Base-by-base conservation (phyloP, 2,888 invertebrate species). In the Tetanocera ferruginea region DNA sequence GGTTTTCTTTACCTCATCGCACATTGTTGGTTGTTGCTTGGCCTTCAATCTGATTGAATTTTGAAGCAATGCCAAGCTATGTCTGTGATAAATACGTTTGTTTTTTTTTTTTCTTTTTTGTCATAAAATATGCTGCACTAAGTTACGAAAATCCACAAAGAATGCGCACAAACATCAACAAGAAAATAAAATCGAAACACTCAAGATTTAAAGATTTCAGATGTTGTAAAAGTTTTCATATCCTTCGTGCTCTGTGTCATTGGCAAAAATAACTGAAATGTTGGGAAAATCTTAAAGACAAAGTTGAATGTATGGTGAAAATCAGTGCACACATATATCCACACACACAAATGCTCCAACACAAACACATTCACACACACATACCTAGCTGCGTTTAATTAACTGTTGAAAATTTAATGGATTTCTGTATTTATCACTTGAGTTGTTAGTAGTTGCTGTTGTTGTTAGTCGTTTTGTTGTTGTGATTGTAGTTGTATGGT, bases 1-100 rank as follows among this genome's bases (percentile, higher is more conserved):
- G 79, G 79, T 81, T 82, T n/a, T 83, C 78, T 74, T 74, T 64
- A 28, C 5, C 31, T 64, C 31, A 14, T 60, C 31, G 19, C 37
- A 55, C 52, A 14, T 49, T 14, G n/a, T 3, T 14, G 64, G 43
- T 69, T n/a, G n/a, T n/a, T n/a, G n/a, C 43, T 19, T 51, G 14
- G 23, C 25, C 34, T 19, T 55, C 17, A n/a, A 55, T 31, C 71
- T 71, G 55, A 71, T 71, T 71, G 55, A 34, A 52, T 70, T 52
- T 70, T 6, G 28, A 52, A n/a, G 51, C 19, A 31, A 17, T 52
- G 51, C 6, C 70, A 31, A 17, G n/a, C 19, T 3, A 17, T 31
- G n/a, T 11, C 43, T 5, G 3, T 70, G 70, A 70, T 70, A 71
- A 71, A 17, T 34, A 71, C 31, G 19, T 34, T 14, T 55, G 19